Conservation (phyloP, 2,113 vertebrate species). For the Anhinga anhinga region DNA sequence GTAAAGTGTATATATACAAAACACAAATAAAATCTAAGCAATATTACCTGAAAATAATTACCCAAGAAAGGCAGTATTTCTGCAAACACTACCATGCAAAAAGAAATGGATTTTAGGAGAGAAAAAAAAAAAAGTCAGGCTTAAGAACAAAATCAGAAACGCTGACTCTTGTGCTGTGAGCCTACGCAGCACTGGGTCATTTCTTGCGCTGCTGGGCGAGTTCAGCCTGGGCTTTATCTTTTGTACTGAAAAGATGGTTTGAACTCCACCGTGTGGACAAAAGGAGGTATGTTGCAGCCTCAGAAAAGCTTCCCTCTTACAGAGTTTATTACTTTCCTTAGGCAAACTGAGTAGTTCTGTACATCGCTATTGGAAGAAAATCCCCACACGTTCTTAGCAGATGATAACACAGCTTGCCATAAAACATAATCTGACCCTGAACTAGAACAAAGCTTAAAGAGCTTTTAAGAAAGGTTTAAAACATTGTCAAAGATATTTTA, state of each 20-base stretch:
- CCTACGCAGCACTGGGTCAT: background rate
- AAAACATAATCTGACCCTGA: background rate
- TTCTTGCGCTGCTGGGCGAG: background rate
- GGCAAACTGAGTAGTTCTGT: background rate
- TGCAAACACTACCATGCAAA: background rate
- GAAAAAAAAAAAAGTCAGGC: background rate
- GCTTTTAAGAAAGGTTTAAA: background rate
- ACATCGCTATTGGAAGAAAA: background rate
- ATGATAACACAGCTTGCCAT: background rate
- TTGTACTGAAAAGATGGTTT: background rate
- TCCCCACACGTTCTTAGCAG: background rate
- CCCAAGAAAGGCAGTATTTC: background rate
- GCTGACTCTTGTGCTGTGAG: background rate
- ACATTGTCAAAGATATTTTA: background rate
- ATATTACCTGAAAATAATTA: background rate
- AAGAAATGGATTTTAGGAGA: background rate
- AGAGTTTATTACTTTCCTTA: background rate
- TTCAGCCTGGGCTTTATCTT: background rate
- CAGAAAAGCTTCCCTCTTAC: background rate
- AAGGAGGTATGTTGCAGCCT: background rate
- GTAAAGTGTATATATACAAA: background rate
- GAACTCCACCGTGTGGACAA: slow-evolving; percentile 41
- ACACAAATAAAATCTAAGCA: background rate
- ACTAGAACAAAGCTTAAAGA: background rate
- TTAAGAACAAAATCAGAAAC: background rate